Evolutionary conservation across 1,140 invertebrate genomes (phyloP).

Genomic region (Drosophila tropicalis): DNA sequence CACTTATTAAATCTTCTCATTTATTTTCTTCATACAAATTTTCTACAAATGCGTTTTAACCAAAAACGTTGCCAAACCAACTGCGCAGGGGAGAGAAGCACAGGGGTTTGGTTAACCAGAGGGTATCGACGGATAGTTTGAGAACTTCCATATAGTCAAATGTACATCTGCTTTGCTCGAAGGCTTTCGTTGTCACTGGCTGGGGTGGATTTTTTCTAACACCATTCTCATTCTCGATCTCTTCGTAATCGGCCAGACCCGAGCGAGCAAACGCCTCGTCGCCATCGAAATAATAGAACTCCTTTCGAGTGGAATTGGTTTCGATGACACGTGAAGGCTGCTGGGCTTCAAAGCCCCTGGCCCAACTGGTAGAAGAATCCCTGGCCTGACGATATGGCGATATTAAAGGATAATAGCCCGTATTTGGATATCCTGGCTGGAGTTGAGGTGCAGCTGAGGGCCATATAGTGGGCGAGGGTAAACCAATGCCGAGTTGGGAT

Average conservation of each 20-base stretch:
- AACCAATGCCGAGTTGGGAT: constrained; percentile 24
- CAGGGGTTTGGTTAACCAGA: constrained; percentile 77
- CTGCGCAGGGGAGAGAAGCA: constrained; percentile 72
- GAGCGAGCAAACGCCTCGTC: constrained; percentile 72
- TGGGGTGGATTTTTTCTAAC: background rate
- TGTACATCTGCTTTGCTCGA: constrained; percentile 67
- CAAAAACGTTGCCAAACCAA: constrained; percentile 77
- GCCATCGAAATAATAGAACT: constrained; percentile 78
- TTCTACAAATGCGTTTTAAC: constrained; percentile 34
- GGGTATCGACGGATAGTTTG: constrained; percentile 67
- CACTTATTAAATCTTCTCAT: background rate
- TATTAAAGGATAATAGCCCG: constrained; percentile 44
- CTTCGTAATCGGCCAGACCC: constrained; percentile 51
- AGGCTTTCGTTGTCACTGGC: constrained; percentile 43
- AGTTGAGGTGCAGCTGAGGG: constrained; percentile 13
- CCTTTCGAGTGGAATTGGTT: constrained; percentile 76
- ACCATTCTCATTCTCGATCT: constrained; percentile 19
- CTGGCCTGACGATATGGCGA: constrained; percentile 57
- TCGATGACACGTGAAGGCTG: constrained; percentile 66
- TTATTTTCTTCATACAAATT: background rate
- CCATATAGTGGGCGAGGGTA: constrained; percentile 8
- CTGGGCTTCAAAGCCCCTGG: constrained; percentile 60
- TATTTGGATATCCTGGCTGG: constrained; percentile 18
- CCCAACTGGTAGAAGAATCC: constrained; percentile 48
- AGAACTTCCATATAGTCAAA: constrained; percentile 76